A percentile compares a stretch with the other conserved stretches of the same genome.
Conservation (phyloP, 2,888 invertebrate genomes). For the Mythimna vitellina region DNA sequence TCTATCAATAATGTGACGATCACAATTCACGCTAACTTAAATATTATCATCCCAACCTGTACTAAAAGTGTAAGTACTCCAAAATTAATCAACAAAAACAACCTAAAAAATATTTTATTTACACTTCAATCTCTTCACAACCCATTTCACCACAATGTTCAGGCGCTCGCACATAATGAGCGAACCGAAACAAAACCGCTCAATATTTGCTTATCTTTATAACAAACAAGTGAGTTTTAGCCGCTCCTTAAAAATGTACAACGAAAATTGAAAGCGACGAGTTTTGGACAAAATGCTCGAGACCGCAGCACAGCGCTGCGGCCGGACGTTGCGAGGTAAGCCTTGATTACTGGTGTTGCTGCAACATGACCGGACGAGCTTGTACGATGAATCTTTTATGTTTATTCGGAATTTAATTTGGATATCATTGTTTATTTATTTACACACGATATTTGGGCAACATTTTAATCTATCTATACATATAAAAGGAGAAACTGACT, state of each 20-base stretch:
- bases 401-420: conserved; percentile 40
- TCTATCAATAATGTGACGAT: background rate
- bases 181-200: conserved; percentile 29
- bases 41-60: background rate
- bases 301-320: conserved; percentile 35
- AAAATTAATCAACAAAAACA: conserved; percentile 23
- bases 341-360: conserved; percentile 55
- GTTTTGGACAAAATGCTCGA: conserved; percentile 46
- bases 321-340: conserved; percentile 48
- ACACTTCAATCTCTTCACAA: conserved; percentile 29
- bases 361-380: conserved; percentile 42
- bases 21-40: background rate
- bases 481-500: too few species aligned
- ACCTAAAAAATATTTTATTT: conserved; percentile 25
- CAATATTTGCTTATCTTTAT: conserved; percentile 60
- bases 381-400: conserved; percentile 45
- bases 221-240: conserved; percentile 44
- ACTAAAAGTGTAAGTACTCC: background rate
- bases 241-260: conserved; percentile 61
- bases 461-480: background rate
- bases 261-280: conserved; percentile 36
- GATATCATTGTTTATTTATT: conserved; percentile 23
- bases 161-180: conserved; percentile 36
- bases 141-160: conserved; percentile 13
- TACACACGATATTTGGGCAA: background rate